Percentiles rank a stretch among this genome's conserved stretches.
Evolutionary conservation across 2,888 invertebrate species (phyloP).

Genomic region (Dynastes hyllus): DNA sequence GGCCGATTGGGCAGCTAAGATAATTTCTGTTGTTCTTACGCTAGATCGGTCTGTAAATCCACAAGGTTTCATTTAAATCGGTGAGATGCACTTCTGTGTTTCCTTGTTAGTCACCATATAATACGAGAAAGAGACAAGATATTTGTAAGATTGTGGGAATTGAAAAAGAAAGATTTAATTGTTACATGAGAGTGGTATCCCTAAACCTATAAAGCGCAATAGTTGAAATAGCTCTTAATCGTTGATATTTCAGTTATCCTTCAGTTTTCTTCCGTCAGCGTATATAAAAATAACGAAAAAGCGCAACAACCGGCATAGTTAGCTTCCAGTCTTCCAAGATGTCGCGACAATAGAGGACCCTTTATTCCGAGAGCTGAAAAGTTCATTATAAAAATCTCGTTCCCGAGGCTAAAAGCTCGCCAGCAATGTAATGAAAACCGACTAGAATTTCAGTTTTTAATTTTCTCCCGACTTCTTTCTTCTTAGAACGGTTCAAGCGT

Average conservation of each 20-base stretch:
- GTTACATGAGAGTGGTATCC: neutral
- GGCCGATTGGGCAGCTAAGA: too few species aligned
- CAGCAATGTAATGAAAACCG: conserved; percentile 43
- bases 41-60: too few species aligned
- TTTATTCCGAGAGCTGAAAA: conserved; percentile 8
- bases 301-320: neutral
- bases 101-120: too few species aligned
- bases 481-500: conserved; percentile 15
- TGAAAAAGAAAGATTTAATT: neutral
- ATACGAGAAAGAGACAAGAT: too few species aligned
- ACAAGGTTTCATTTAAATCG: too few species aligned
- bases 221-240: conserved; percentile 4
- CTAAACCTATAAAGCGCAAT: conserved; percentile 20
- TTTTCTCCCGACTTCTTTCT: conserved; percentile 35
- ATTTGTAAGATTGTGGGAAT: too few species aligned
- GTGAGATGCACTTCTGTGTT: too few species aligned
- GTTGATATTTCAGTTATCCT: conserved; percentile 32
- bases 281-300: conserved; percentile 30
- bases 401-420: conserved; percentile 18
- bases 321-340: neutral
- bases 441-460: conserved; percentile 49
- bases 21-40: too few species aligned
- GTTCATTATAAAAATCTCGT: conserved; percentile 45
- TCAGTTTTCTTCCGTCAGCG: conserved; percentile 17
- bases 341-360: neutral